Conservation (phyloP, 2,888 invertebrate genomes). For the Ptilodon capucinus region DNA sequence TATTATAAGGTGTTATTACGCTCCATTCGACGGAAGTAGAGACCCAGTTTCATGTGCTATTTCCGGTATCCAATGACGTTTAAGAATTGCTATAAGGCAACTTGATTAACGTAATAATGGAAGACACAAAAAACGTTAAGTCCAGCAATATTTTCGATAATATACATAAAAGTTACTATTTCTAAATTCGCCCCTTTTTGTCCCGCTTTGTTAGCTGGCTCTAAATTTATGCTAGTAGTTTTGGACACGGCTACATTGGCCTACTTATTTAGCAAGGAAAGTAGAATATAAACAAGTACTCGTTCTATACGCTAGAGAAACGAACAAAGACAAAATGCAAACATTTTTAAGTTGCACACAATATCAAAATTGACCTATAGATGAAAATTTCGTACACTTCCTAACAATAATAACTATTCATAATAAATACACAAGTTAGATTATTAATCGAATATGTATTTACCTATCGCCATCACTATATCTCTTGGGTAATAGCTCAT, state of each 20-base stretch:
- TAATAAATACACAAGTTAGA: no score
- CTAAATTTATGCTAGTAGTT: background rate
- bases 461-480: constrained; percentile 71
- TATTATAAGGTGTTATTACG: background rate
- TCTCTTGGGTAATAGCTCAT: constrained; percentile 74
- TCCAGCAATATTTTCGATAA: background rate
- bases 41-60: constrained; percentile 31
- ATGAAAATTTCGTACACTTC: no score
- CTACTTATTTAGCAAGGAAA: no score
- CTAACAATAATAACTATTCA: no score
- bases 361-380: no score
- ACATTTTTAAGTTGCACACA: no score
- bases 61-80: constrained; percentile 23
- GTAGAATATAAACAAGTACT: no score
- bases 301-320: no score
- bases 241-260: background rate
- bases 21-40: constrained; percentile 20
- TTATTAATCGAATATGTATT: constrained; percentile 15
- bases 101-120: background rate
- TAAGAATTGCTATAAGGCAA: constrained; percentile 19
- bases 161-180: background rate
- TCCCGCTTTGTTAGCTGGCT: background rate
- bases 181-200: background rate
- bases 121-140: background rate
- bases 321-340: background rate